Evolutionary conservation across 2,797 vertebrate genomes (phyloP), one percentile per base, ranked within the genome.

Genomic region (Neomorphus geoffroyi): DNA sequence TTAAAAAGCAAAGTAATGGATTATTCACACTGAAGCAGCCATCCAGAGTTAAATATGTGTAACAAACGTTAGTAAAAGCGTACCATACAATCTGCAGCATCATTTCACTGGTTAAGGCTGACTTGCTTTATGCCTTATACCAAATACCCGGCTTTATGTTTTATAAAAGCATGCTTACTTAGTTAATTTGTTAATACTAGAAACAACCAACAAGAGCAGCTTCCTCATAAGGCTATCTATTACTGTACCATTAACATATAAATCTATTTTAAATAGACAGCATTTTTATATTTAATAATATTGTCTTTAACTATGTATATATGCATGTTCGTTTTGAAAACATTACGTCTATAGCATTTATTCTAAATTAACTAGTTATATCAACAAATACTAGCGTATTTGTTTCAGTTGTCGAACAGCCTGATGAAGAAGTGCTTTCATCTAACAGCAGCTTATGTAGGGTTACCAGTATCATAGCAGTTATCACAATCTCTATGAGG

Each of bases 381-480:
- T 51, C 70, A 84, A 90, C 91, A 96, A 93, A 92, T 79, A 91
- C 50, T 5, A 18, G 6, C 8, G 48, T 46, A 86, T 80, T 90
- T 92, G 65, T 67, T 86, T 39, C 74, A 89, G 51, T 24, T 57
- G 84, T 5, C 19, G 30, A 91, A 90, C 66, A 94, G 95, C 95
- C 94, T 97, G 94, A 97, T 93, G 74, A 95, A 94, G 94, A 95
- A 2, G 86, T 88, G 94, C 92, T 94, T 79, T 26, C 48, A 66
- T n/a, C 90, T 94, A 91, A 74, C 24, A 96, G 92, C 94, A 97
- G 96, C 97, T 97, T 97, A 98, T 94, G 94, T 96, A 96, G 97
- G 97, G 96, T 93, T 90, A 96, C 86, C 67, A 89, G 33, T 7
- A 79, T 7, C 56, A 23, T 21, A 61, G 27, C 32, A 73, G 18